Evolutionary conservation across 2,888 invertebrate genomes (phyloP).

Genomic region (Chrysolina oricalcia): DNA sequence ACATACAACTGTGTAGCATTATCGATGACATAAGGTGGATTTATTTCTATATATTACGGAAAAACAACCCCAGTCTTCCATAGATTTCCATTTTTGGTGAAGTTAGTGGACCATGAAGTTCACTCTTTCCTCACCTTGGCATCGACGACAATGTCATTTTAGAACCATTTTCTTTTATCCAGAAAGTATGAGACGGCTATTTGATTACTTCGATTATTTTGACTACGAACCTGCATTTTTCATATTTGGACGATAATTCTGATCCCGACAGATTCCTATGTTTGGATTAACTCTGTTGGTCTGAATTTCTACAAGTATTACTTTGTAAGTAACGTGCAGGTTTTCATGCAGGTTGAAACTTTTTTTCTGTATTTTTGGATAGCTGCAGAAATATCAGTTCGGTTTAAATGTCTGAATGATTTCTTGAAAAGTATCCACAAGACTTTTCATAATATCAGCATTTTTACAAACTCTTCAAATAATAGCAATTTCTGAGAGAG

Average conservation of each 20-base stretch:
- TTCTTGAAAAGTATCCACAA: background rate
- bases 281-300: background rate
- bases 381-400: background rate
- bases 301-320: background rate
- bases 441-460: background rate
- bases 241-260: background rate
- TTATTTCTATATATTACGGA: background rate
- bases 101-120: background rate
- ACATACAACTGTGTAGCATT: background rate
- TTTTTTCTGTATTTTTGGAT: conserved; percentile 15
- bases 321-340: background rate
- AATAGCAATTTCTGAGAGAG: background rate
- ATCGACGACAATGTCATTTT: background rate
- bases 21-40: background rate
- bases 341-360: background rate
- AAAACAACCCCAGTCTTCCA: background rate
- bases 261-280: background rate
- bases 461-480: background rate
- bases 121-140: background rate
- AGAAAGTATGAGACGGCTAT: background rate
- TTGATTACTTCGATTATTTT: background rate
- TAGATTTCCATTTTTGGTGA: background rate
- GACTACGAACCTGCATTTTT: background rate
- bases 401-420: background rate
- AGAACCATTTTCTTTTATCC: background rate